Evolutionary conservation across 2,797 vertebrate species (phyloP).

Genomic region (Sciurus carolinensis): DNA sequence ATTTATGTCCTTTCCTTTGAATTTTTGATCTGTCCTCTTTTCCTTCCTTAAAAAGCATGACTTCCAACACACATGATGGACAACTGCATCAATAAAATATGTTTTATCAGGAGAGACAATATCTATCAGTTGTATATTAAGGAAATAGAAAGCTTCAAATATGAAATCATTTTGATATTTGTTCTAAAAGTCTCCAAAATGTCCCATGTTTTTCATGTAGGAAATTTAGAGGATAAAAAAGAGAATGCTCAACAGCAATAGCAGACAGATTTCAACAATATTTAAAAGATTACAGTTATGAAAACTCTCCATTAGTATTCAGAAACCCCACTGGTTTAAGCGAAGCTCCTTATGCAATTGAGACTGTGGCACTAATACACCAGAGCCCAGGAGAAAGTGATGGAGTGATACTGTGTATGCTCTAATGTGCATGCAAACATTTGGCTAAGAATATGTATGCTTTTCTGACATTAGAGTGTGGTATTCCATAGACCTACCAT

Average conservation of each 20-base stretch:
- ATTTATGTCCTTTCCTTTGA: neutral
- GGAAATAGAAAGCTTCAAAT: constrained; percentile 37
- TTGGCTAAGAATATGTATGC: constrained; percentile 66
- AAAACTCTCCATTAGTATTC: constrained; percentile 39
- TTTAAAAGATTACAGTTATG: constrained; percentile 33
- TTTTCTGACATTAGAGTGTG: constrained; percentile 69
- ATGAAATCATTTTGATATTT: constrained; percentile 44
- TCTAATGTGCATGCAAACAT: constrained; percentile 61
- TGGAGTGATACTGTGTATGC: constrained; percentile 67
- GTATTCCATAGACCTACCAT: constrained; percentile 80
- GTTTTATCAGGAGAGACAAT: neutral
- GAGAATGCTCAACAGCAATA: neutral
- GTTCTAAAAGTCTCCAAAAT: constrained; percentile 22
- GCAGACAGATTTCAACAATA: constrained; percentile 42
- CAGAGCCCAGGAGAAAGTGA: constrained; percentile 62
- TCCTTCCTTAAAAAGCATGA: constrained; percentile 24
- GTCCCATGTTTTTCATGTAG: neutral
- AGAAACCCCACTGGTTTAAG: constrained; percentile 59
- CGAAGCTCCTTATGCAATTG: constrained; percentile 19
- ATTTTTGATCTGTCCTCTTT: neutral
- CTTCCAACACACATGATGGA: neutral
- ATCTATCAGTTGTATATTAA: neutral
- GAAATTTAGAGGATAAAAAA: neutral
- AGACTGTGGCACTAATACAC: constrained; percentile 16
- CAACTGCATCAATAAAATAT: constrained; percentile 25